Base-by-base conservation (phyloP, 2,888 invertebrate species). In the Tipula lateralis region DNA sequence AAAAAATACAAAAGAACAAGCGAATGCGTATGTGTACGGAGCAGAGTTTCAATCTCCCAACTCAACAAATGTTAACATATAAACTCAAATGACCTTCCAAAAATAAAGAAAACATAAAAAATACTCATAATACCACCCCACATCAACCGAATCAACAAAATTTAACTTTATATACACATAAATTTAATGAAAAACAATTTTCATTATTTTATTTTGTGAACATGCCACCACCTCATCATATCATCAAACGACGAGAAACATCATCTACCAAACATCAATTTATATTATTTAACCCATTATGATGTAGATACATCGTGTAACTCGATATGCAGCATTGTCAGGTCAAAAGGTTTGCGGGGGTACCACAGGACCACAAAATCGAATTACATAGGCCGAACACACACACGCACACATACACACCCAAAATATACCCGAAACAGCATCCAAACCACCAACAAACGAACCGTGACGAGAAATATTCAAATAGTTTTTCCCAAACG, bases 51-150 rank as follows among this genome's bases (percentile, higher is more conserved):
- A 66, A 66, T 66, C 24, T 66, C 66, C 4, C 66, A 66, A 66
- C 66, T 66, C 66, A 66, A 66, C 66, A 66, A 66, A 66, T 66
- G 66, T 19, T 66, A 7, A 50, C 16, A 50, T 16, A 50, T 50
- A 66, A 66, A 66, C 66, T 66, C 66, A 24, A 66, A 66, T 66
- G 66, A 66, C 66, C 66, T 66, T 66, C 66, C 66, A 24, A 66
- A 24, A 66, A 39, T 3, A 24, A 50, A 50, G 7, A 24, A 19
- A 50, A 66, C 1, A 66, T 66, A 66, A 66, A 66, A 66, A 9
- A 66, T 66, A 24, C 24, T 66, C 2, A 24, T 9, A 66, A 66
- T 24, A 66, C 66, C 6, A 6, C 66, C 66, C 66, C 66, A 66
- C 24, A 66, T 24, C 19, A 66, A 66, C 66, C 66, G 24, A 66